Conservation (phyloP, 2,797 vertebrate genomes). For the Melanotaenia pygmaea region DNA sequence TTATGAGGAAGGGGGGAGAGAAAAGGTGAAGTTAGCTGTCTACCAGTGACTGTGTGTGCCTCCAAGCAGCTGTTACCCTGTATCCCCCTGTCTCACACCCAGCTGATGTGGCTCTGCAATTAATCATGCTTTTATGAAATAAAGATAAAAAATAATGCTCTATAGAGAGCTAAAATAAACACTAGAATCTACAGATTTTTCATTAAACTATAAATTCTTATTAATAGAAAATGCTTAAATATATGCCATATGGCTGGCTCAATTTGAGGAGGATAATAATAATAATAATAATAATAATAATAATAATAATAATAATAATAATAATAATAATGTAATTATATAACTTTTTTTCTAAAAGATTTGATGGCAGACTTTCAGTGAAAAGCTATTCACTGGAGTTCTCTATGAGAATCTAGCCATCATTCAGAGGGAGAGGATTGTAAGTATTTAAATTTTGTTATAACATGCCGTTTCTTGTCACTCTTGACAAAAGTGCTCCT, state of each 20-base stretch:
- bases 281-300: too few species aligned
- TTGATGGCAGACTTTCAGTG: not conserved
- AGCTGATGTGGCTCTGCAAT: conserved; percentile 34
- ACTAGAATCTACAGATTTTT: not conserved
- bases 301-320: not conserved
- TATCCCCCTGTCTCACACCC: conserved; percentile 12
- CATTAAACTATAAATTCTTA: not conserved
- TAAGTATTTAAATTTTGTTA: not conserved
- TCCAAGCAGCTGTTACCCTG: conserved; percentile 48
- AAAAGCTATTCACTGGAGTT: too few species aligned
- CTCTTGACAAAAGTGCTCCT: not conserved
- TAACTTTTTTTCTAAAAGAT: not conserved
- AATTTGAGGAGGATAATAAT: too few species aligned
- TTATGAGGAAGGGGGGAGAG: conserved; percentile 46
- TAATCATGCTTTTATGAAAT: conserved; percentile 36
- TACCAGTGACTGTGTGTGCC: conserved; percentile 41
- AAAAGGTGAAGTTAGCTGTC: conserved; percentile 57
- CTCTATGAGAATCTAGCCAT: not conserved
- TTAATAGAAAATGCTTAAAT: not conserved
- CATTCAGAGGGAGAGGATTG: not conserved
- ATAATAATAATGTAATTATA: not conserved
- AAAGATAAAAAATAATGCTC: not conserved
- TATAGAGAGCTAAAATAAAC: not conserved
- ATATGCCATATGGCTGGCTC: not conserved
- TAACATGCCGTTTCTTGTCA: not conserved